Evolutionary conservation across 2,888 invertebrate genomes (phyloP).

Genomic region (Noctua janthina): DNA sequence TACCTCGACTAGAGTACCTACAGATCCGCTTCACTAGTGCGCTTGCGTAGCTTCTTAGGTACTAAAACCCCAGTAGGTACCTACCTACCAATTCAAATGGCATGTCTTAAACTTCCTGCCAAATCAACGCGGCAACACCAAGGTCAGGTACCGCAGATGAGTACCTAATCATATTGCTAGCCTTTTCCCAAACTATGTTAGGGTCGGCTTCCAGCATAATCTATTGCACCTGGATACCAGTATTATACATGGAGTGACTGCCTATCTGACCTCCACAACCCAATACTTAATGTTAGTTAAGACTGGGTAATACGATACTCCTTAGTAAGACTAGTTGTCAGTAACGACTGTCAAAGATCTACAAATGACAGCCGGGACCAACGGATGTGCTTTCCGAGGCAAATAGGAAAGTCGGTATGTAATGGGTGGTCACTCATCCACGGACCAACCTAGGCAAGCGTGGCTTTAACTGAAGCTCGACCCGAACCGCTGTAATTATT

Average conservation of each 20-base stretch:
- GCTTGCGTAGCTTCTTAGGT: not conserved
- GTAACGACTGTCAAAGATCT: not conserved
- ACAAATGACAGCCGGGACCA: not conserved
- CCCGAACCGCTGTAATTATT: too few relatives aligned
- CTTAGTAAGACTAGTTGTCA: not conserved
- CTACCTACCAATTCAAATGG: not conserved
- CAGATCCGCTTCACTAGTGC: not conserved
- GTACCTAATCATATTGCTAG: not conserved
- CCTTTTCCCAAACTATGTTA: not conserved
- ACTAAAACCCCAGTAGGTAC: not conserved
- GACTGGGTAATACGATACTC: too few relatives aligned
- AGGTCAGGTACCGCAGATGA: not conserved
- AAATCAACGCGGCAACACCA: not conserved
- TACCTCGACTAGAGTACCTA: not conserved
- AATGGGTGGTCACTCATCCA: too few relatives aligned
- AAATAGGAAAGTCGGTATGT: not conserved
- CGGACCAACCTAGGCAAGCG: too few relatives aligned
- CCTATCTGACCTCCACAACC: not conserved
- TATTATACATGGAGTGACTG: not conserved
- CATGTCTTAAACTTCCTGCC: constrained; percentile 8
- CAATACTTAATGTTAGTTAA: too few relatives aligned
- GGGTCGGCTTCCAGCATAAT: not conserved
- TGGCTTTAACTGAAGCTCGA: too few relatives aligned
- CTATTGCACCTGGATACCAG: not conserved
- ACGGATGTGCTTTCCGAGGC: not conserved